Base-by-base conservation (phyloP, 2,888 invertebrate species). In the Cephus rjabovi region DNA sequence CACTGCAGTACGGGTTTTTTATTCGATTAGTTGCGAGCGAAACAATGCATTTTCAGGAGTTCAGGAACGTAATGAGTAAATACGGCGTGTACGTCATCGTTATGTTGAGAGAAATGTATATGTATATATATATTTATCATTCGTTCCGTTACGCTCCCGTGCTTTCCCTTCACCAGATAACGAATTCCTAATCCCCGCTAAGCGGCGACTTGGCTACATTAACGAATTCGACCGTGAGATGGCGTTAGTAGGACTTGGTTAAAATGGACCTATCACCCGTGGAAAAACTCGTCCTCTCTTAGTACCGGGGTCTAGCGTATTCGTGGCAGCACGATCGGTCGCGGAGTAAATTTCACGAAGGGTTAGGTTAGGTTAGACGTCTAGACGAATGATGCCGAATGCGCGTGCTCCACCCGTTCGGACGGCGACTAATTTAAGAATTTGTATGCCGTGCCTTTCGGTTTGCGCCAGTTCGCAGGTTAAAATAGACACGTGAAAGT, bases 401-500 rank as follows among this genome's bases (percentile, higher is more conserved):
- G 79, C 79, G 79, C 79, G 77, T 79, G 79, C 75, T 69, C 75
- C 34, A 34, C 37, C 56, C 77, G 31, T 70, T 78, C 78, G 56
- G 23, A 76, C 71, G 79, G 84, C 87, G 85, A 90, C 90, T 90
- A 90, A 90, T 90, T 90, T 90, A 90, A 90, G 90, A 89, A 88
- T 88, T 89, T 86, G 86, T 89, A 84, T 85, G 87, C 85, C 86
- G 86, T 84, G 85, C 83, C 83, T 86, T 87, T 87, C 82, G 87
- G 83, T 89, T 89, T 90, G 89, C 88, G 87, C 89, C 89, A 90
- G 90, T 89, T 89, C 87, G 86, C 85, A 86, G 87, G 89, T 89
- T 90, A 90, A 90, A 90, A 90, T 90, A 90, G 90, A 88, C 85
- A 86, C 87, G 89, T 86, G 90, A 90, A 90, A 89, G 89, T 88